phyloP scores from a whole-genome alignment of 2,797 vertebrate species.

The Hemibagrus guttatus region DNA sequence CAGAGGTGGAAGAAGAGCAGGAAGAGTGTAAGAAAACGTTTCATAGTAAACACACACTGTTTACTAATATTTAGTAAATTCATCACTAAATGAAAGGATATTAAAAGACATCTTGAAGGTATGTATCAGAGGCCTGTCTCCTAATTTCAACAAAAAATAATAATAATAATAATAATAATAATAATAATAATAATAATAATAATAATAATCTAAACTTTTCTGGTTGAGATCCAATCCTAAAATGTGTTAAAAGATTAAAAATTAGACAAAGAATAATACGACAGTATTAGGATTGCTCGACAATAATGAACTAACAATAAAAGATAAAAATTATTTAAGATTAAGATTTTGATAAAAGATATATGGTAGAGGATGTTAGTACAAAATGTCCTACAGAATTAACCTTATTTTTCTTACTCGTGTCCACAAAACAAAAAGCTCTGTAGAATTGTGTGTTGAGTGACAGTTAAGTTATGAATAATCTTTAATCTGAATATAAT shows the following conservation, averaged over 20 bases:
- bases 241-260: background rate
- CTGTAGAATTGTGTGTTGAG: background rate
- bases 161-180: background rate
- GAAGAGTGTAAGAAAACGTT: constrained; percentile 22
- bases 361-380: background rate
- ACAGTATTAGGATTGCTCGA: background rate
- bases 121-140: background rate
- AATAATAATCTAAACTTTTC: background rate
- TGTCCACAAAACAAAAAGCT: background rate
- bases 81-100: background rate
- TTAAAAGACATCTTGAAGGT: background rate
- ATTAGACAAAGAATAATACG: background rate
- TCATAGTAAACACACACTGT: background rate
- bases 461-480: background rate
- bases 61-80: background rate
- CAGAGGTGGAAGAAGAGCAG: constrained; percentile 54
- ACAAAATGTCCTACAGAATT: background rate
- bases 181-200: background rate
- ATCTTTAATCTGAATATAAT: background rate
- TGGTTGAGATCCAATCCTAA: background rate
- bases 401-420: background rate
- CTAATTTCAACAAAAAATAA: background rate
- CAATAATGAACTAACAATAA: background rate
- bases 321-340: too few relatives aligned
- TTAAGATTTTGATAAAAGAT: background rate